Evolutionary conservation across 2,797 vertebrate species (phyloP).

Genomic region (Rhinoraja longicauda): DNA sequence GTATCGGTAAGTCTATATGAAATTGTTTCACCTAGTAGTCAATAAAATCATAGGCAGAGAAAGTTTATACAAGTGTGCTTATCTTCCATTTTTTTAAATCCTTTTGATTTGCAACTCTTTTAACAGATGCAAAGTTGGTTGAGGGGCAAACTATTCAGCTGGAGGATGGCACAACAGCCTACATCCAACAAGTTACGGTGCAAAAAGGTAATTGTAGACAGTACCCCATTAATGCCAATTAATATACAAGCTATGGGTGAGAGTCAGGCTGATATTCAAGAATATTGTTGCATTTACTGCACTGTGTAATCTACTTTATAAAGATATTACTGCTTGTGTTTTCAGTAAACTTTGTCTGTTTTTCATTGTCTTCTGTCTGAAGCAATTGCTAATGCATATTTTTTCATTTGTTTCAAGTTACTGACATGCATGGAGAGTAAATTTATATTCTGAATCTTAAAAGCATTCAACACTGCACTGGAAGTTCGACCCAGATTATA

Average conservation of each 20-base stretch:
- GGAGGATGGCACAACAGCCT: conserved; percentile 67
- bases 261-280: neutral
- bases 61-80: neutral
- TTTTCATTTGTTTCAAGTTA: neutral
- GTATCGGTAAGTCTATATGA: neutral
- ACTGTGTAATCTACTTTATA: neutral
- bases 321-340: neutral
- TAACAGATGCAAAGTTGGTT: conserved; percentile 62
- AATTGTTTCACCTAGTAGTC: neutral
- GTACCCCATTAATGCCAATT: too few relatives aligned
- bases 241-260: neutral
- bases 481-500: neutral
- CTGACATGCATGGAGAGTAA: neutral
- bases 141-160: conserved; percentile 67
- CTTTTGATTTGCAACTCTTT: neutral
- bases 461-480: neutral
- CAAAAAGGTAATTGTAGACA: conserved; percentile 58
- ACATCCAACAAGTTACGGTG: conserved; percentile 63
- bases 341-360: neutral
- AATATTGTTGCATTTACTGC: neutral
- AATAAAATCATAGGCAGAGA: neutral
- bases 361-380: neutral
- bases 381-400: neutral
- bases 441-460: neutral
- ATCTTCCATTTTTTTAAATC: neutral